Base-by-base conservation (phyloP, 1,140 invertebrate genomes). In the Drosophila dunni region DNA sequence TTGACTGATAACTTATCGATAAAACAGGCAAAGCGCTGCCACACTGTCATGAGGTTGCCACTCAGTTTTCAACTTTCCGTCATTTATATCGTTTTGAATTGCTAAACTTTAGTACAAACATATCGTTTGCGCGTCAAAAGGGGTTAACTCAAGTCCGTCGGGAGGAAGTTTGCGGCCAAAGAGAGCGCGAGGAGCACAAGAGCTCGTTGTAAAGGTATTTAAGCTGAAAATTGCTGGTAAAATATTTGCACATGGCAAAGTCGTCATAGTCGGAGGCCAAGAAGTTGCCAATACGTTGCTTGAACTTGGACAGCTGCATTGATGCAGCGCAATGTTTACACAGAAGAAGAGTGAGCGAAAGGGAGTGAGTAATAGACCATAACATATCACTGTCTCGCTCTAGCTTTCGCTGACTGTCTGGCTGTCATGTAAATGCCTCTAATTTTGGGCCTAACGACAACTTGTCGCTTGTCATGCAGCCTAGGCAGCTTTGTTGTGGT, bases 381-480 rank as follows among this genome's bases (percentile, higher is more conserved):
- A 29, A 29, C 24, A 29, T 29, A 29, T 6, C 24, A 29, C 46
- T 46, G 15, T 11, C 53, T 40, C 72, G 45, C 57, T 38, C 44
- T 36, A n/a, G 56, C 62, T 40, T 11, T 38, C 40, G 15, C 51
- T 46, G 51, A 36, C 17, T 72, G 46, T 34, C 62, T 68, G 78
- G 64, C 62, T 62, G 62, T 56, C 79, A 82, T 79, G 85, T 84
- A 86, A 85, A 88, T 86, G 83, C 83, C 86, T 89, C 84, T 88
- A 88, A 88, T 88, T 88, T 88, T 83, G 84, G 84, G 77, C 76
- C 84, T 83, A 83, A 88, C 76, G 84, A 89, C 83, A 89, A 88
- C 68, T 86, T 88, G 84, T 77, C 83, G 79, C 83, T 86, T 88
- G 83, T 88, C 83, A 82, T 84, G 81, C 50, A 33, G 70, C 67